Percentiles rank a stretch among this genome's conserved stretches.
phyloP scores from a whole-genome alignment of 2,888 invertebrate genomes.

The Lysandra bellargus region DNA sequence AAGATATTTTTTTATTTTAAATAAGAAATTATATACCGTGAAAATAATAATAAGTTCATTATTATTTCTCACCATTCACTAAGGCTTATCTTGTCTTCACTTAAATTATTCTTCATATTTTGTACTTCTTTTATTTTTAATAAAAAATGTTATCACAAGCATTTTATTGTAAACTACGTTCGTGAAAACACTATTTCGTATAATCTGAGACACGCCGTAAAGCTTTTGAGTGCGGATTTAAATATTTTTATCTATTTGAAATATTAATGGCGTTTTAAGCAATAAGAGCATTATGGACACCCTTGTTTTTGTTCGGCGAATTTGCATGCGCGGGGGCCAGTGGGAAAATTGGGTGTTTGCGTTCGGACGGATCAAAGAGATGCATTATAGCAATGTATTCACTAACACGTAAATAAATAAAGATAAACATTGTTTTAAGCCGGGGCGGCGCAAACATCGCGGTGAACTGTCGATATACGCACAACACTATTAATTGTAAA shows the following conservation, averaged over 20 bases:
- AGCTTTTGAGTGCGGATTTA: slow-evolving; percentile 55
- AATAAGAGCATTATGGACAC: slow-evolving; percentile 72
- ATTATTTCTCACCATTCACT: no score
- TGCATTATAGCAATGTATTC: slow-evolving; percentile 71
- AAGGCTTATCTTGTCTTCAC: no score
- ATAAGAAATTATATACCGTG: no score
- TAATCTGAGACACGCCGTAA: slow-evolving; percentile 40
- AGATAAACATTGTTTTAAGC: slow-evolving; percentile 58
- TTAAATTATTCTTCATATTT: no score
- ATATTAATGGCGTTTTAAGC: slow-evolving; percentile 74
- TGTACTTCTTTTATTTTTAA: no score
- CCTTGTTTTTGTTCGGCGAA: slow-evolving; percentile 73
- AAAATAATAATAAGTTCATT: no score
- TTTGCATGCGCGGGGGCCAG: slow-evolving; percentile 64
- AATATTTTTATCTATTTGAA: slow-evolving; percentile 75
- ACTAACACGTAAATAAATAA: slow-evolving; percentile 77
- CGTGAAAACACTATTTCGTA: slow-evolving; percentile 2
- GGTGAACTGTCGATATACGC: slow-evolving; percentile 32
- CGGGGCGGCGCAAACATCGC: neutral
- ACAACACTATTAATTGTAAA: slow-evolving; percentile 31
- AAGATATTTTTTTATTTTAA: no score
- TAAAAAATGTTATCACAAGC: neutral
- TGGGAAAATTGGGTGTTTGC: slow-evolving; percentile 53
- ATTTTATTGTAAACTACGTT: neutral
- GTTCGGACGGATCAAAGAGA: slow-evolving; percentile 61